phyloP scores from a whole-genome alignment of 2,113 vertebrate species.

The Mesembrinibis cayennensis region DNA sequence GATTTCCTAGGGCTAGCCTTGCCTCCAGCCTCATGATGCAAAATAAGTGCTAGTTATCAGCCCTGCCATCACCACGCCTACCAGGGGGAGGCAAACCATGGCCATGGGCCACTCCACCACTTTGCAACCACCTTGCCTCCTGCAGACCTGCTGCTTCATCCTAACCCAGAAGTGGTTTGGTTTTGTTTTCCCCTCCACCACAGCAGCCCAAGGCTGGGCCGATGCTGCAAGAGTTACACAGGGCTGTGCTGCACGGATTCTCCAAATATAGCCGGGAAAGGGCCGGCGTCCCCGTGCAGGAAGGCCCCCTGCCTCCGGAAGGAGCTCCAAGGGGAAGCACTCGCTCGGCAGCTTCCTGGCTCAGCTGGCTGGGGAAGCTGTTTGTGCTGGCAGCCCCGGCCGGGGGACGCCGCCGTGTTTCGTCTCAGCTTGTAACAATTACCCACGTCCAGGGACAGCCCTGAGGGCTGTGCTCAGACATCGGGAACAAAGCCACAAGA shows the following conservation, averaged over 20 bases:
- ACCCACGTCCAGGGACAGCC: background rate
- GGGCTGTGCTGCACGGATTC: background rate
- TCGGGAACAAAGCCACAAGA: rapidly evolving
- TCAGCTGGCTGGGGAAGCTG: background rate
- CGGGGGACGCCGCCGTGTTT: rapidly evolving
- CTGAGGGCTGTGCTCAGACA: background rate
- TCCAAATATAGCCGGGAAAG: background rate
- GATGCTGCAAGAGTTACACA: background rate
- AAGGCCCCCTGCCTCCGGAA: background rate
- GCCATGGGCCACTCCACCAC: background rate
- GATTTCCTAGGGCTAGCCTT: background rate
- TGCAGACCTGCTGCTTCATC: background rate
- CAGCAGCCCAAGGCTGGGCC: background rate
- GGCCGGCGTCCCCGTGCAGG: background rate
- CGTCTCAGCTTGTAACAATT: background rate
- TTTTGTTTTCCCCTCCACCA: too few species aligned
- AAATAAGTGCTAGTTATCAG: background rate
- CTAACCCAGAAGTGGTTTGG: background rate
- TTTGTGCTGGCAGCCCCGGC: background rate
- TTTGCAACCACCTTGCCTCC: background rate
- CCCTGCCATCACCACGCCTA: background rate
- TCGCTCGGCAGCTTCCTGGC: background rate
- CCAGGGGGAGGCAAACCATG: rapidly evolving
- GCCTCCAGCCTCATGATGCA: background rate
- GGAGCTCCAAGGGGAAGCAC: background rate